These are phyloP conservation scores for Notarius lentiginosus DNA, from an alignment of 2,113 vertebrate genomes.

Conservation along the genomic window DNA sequence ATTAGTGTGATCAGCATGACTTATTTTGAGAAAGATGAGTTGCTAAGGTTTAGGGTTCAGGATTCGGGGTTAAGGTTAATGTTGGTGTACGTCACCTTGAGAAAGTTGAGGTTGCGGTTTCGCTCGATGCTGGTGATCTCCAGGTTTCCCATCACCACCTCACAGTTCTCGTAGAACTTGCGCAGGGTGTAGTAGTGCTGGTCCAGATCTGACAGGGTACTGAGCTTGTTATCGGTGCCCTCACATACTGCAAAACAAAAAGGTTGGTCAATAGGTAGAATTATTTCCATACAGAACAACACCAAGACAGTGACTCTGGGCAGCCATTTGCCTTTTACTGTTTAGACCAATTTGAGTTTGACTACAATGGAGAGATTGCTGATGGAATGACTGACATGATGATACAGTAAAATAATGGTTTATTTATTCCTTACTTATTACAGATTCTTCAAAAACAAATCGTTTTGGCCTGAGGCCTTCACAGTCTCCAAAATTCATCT, in stretches of 20 bases:
- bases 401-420: neutral
- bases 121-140: conserved; percentile 98
- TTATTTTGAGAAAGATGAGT: neutral
- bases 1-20: neutral
- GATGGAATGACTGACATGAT: too few relatives aligned
- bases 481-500: neutral
- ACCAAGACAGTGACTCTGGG: neutral
- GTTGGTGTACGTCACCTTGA: conserved; percentile 75
- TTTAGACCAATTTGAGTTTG: neutral
- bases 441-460: neutral
- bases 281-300: neutral
- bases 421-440: neutral
- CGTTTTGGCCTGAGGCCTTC: neutral
- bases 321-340: neutral
- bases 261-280: neutral
- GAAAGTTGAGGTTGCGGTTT: conserved; percentile 92
- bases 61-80: neutral
- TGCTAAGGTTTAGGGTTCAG: neutral
- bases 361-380: neutral
- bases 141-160: conserved; percentile 97
- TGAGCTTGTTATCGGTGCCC: conserved; percentile 96
- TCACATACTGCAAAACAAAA: conserved; percentile 81
- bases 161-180: conserved; percentile 97
- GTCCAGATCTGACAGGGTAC: conserved; percentile 94
- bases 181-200: conserved; percentile 93